These are phyloP conservation scores for Decapterus maruadsi DNA, from an alignment of 2,797 vertebrate genomes.

Conservation along the genomic window DNA sequence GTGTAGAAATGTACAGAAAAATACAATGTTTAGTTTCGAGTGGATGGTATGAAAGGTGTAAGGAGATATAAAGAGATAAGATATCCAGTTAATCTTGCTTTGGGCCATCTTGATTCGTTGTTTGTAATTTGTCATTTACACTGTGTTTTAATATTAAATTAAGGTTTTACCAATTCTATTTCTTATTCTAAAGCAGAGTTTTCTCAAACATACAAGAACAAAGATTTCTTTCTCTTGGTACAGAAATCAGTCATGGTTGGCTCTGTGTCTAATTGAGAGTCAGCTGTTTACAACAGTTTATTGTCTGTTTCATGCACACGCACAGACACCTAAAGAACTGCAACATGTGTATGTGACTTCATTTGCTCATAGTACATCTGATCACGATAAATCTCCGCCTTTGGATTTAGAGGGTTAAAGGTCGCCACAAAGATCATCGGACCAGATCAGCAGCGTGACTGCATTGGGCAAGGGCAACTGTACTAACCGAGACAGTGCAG, in stretches of 20 bases:
- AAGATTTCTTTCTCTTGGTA: constrained; percentile 36
- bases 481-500: constrained; percentile 36
- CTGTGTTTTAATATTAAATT: accelerated
- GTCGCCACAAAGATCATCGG: constrained; percentile 56
- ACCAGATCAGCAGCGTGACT: constrained; percentile 42
- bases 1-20: background rate
- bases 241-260: constrained; percentile 35
- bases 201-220: constrained; percentile 26
- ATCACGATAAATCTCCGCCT: constrained; percentile 29
- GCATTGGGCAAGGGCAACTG: constrained; percentile 6
- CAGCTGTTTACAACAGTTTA: constrained; percentile 42
- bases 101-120: background rate
- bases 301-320: constrained; percentile 8
- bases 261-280: constrained; percentile 45
- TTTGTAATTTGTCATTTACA: background rate
- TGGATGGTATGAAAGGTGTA: background rate
- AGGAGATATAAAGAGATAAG: background rate
- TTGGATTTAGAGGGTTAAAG: constrained; percentile 39
- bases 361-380: constrained; percentile 32
- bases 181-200: background rate
- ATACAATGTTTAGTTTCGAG: background rate
- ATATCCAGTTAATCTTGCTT: background rate
- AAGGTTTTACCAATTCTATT: background rate
- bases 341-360: constrained; percentile 9
- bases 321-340: background rate